A percentile compares a stretch with the other conserved stretches of the same genome.
phyloP scores from a whole-genome alignment of 2,888 invertebrate genomes.

The Hipparchia sbordonii region DNA sequence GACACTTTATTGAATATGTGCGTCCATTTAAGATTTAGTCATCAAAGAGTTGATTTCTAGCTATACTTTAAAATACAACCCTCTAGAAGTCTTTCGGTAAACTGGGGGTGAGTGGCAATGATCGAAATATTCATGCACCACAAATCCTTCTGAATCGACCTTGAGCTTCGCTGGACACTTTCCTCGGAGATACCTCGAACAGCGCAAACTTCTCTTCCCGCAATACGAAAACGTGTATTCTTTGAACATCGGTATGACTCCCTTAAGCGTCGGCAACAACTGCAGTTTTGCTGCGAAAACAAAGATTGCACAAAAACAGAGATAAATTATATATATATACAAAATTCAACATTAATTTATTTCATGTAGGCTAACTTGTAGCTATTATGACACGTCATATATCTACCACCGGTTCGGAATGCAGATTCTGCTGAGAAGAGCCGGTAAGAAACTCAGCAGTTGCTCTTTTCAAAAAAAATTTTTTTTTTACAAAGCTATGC shows the following conservation, averaged over 20 bases:
- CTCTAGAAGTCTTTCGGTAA: slow-evolving; percentile 28
- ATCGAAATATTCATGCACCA: slow-evolving; percentile 26
- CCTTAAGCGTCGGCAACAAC: slow-evolving; percentile 2
- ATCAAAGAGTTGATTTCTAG: not conserved
- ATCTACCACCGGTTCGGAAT: no score
- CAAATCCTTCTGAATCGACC: slow-evolving; percentile 34
- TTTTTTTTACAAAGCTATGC: no score
- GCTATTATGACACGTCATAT: no score
- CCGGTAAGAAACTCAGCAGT: no score
- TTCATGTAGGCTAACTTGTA: no score
- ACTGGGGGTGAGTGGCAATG: slow-evolving; percentile 43
- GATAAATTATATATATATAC: no score
- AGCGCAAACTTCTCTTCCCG: slow-evolving; percentile 37
- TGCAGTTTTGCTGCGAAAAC: slow-evolving; percentile 15
- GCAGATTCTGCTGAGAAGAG: no score
- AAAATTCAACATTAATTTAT: no score
- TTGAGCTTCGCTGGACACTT: slow-evolving; percentile 44
- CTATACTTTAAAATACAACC: slow-evolving; percentile 30
- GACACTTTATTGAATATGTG: no score
- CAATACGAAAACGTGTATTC: slow-evolving; percentile 40
- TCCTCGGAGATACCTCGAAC: slow-evolving; percentile 41
- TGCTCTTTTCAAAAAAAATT: no score
- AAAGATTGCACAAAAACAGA: not conserved
- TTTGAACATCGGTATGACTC: slow-evolving; percentile 29
- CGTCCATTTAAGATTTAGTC: no score